Conservation (phyloP, 2,113 vertebrate species). For the Takifugu flavidus region DNA sequence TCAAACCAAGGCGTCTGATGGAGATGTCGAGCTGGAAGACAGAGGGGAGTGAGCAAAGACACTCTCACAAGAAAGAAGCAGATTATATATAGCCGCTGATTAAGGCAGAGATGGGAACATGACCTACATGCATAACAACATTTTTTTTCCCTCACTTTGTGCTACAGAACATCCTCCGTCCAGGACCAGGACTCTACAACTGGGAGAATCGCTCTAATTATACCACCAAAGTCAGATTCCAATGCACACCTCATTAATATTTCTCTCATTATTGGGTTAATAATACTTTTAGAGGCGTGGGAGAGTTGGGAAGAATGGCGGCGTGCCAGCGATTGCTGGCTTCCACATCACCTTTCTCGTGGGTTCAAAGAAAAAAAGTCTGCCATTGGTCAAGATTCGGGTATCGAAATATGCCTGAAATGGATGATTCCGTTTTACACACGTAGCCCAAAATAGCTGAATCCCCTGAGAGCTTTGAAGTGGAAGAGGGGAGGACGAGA, state of each 20-base stretch:
- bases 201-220: conserved; percentile 75
- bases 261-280: conserved; percentile 62
- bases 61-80: conserved; percentile 71
- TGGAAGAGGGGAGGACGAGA: conserved; percentile 15
- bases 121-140: conserved; percentile 80
- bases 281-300: conserved; percentile 48
- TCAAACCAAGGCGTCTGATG: conserved; percentile 49
- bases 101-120: conserved; percentile 79
- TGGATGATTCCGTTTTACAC: conserved; percentile 48
- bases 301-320: conserved; percentile 30
- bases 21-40: conserved; percentile 62
- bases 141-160: conserved; percentile 69
- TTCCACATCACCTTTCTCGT: conserved; percentile 30
- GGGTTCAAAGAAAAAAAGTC: conserved; percentile 32
- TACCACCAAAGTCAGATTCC: conserved; percentile 65
- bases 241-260: conserved; percentile 68
- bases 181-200: conserved; percentile 71
- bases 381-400: conserved; percentile 10
- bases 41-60: conserved; percentile 65
- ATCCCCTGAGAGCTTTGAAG: conserved; percentile 42
- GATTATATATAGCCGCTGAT: conserved; percentile 82
- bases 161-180: conserved; percentile 68
- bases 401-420: conserved; percentile 48
- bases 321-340: conserved; percentile 20
- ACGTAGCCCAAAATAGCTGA: conserved; percentile 53